Evolutionary conservation across 2,888 invertebrate species (phyloP).

Genomic region (Bimastos eiseni): DNA sequence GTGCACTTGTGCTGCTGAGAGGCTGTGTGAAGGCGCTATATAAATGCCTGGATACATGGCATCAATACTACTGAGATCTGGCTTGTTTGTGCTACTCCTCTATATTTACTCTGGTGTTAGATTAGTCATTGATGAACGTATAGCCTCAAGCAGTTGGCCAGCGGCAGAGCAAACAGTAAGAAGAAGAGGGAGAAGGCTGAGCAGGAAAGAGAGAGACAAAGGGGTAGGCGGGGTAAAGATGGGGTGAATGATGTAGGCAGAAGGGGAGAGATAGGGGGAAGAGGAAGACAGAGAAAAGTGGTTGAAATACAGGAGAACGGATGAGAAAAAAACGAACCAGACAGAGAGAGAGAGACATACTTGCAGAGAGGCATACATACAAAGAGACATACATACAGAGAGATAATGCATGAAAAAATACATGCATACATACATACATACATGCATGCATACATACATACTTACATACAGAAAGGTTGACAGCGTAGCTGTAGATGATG

Average conservation of each 20-base stretch:
- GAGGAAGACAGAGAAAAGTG: not conserved
- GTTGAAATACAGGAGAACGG: not conserved
- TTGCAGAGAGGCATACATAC: not conserved
- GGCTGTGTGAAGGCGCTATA: not conserved
- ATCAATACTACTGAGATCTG: not conserved
- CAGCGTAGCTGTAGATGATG: not conserved
- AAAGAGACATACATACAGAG: not conserved
- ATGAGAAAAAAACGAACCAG: not conserved
- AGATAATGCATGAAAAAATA: no score
- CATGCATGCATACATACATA: no score
- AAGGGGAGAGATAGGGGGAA: not conserved
- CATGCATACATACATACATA: no score
- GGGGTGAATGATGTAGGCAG: not conserved
- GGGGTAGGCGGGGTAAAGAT: not conserved
- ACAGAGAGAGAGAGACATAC: not conserved
- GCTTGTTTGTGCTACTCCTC: not conserved
- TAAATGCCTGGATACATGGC: not conserved
- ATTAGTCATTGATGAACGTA: not conserved
- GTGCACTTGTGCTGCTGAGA: not conserved
- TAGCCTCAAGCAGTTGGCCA: not conserved
- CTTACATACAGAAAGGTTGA: not conserved
- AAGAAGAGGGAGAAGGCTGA: not conserved
- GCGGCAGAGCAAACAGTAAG: not conserved
- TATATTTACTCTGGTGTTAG: not conserved
- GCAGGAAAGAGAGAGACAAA: no score